Base-by-base conservation (phyloP, 2,888 invertebrate genomes). In the Euzophera pinguis region DNA sequence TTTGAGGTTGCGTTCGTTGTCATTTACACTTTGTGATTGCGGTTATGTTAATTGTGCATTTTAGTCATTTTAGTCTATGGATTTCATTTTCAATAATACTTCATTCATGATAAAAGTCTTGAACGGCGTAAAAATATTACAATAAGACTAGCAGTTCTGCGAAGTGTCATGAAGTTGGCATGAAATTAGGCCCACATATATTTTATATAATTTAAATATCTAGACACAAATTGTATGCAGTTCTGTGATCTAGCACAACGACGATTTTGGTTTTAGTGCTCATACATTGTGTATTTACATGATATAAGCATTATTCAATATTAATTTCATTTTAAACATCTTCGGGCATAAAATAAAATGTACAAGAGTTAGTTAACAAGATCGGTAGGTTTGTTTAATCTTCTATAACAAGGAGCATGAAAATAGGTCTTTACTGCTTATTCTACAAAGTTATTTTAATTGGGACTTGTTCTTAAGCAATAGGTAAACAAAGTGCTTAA, bases 401-500 rank as follows among this genome's bases (percentile, higher is more conserved):
- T 32, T 45, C 54, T 60, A 62, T 59, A 64, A 69, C 58, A 68
- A 61, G 62, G 65, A 61, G 63, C 70, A 67, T 57, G 62, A 68
- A 69, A 72, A 73, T 69, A 72, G 60, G 64, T 64, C 62, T 67
- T 73, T 73, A 65, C 61, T 65, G 66, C 73, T 64, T 63, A 75
- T 67, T 71, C 53, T 34, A 45, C 45, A 45, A 32, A 34, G 45
- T 45, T 32, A 32, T 34, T 34, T 45, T 16, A 16, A 16, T 1
- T 10, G 32, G 10, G 32, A 0, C 8, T 32, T 12, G 13, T n/a
- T 4, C 29, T 32, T 32, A 43, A 43, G n/a, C 5, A 4, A 43
- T 13, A 42, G 9, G 7, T 35, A 35, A 35, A 35, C 10, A 35
- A 35, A 10, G n/a, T 35, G n/a, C n/a, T n/a, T n/a, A n/a, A n/a